Conservation (phyloP, 2,113 vertebrate species). For the rabbit (Oryctolagus cuniculus) region DNA sequence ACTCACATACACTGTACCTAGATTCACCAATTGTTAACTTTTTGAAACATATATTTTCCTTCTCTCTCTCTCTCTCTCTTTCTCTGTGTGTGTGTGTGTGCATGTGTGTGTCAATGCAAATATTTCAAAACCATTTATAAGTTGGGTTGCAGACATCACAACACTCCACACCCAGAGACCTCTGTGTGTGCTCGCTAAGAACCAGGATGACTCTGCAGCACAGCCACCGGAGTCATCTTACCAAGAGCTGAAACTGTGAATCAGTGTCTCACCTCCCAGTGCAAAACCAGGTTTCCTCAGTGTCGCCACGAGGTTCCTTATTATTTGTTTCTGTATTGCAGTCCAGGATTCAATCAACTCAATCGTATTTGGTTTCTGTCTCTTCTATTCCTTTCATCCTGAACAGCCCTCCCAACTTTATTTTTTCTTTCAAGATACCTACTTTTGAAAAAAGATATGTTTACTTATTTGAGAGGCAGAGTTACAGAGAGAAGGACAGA, state of each 20-base stretch:
- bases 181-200: not conserved
- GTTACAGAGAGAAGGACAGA: no score
- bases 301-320: not conserved
- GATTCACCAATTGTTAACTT: not conserved
- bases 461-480: no score
- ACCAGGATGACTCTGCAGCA: not conserved
- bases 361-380: not conserved
- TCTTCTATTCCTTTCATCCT: not conserved
- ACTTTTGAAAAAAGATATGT: not conserved
- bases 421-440: not conserved
- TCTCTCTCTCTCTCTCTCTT: not conserved
- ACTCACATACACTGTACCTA: not conserved
- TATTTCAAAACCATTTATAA: conserved; percentile 2
- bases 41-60: not conserved
- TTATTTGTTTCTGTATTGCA: not conserved
- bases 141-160: not conserved
- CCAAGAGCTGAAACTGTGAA: not conserved
- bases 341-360: not conserved
- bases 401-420: not conserved
- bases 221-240: not conserved
- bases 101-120: no score
- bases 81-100: not conserved
- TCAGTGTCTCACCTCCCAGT: not conserved
- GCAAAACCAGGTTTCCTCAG: not conserved
- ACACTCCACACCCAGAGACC: not conserved